Evolutionary conservation across 2,888 invertebrate genomes (phyloP).

Genomic region (Heliconius cydno): DNA sequence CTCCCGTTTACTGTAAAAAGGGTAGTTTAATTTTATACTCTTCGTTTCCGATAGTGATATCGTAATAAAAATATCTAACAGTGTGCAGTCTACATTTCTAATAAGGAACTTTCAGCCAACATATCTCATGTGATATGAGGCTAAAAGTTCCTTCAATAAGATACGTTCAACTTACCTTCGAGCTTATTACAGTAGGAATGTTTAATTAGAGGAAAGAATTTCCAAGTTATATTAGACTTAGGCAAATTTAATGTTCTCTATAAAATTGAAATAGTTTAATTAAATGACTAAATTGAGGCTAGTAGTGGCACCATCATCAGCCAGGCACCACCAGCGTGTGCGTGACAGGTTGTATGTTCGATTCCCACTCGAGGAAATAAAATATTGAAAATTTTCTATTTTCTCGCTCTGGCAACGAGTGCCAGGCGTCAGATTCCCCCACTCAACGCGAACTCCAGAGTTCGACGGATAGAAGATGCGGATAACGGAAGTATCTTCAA

Average conservation of each 20-base stretch:
- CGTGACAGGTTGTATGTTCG: no score
- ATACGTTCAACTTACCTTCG: constrained; percentile 2
- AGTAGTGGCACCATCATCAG: no score
- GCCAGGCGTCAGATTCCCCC: no score
- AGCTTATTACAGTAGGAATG: constrained; percentile 10
- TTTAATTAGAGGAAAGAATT: constrained; percentile 17
- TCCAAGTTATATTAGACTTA: background rate
- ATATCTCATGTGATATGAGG: background rate
- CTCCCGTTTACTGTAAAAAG: no score
- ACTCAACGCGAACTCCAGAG: no score
- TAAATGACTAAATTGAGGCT: background rate
- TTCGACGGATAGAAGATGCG: no score
- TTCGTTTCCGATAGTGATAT: background rate
- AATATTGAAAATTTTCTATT: no score
- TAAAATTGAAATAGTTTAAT: constrained; percentile 22
- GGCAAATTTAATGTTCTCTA: constrained; percentile 2
- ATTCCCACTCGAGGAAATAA: no score
- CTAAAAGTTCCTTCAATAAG: background rate
- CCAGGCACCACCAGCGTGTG: no score
- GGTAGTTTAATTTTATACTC: background rate
- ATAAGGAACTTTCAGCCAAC: background rate
- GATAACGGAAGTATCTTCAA: no score
- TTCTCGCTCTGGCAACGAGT: no score
- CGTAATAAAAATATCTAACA: background rate
- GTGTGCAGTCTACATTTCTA: background rate